phyloP scores from a whole-genome alignment of 2,113 vertebrate genomes.

The Meleagris gallopavo region DNA sequence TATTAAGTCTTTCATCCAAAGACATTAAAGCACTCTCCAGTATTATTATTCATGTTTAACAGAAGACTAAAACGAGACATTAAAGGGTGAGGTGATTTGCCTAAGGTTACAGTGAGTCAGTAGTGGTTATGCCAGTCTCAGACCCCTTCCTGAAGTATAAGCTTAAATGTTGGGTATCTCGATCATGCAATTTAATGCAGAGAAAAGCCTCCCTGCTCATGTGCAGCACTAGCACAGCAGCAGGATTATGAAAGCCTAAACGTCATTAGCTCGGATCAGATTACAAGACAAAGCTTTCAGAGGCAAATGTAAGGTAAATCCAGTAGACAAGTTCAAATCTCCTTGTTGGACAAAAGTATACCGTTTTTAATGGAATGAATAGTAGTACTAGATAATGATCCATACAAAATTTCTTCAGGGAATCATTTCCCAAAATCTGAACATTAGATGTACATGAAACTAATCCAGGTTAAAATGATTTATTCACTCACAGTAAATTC shows the following conservation, averaged over 20 bases:
- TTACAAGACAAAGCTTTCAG: background rate
- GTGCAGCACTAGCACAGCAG: background rate
- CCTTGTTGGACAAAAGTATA: background rate
- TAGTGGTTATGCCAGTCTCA: background rate
- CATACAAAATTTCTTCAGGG: background rate
- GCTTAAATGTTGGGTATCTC: background rate
- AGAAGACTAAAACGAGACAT: slow-evolving; percentile 27
- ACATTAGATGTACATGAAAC: background rate
- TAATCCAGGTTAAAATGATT: background rate
- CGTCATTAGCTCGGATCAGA: background rate
- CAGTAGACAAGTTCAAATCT: background rate
- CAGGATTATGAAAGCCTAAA: background rate
- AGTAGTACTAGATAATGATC: background rate
- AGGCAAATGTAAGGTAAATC: background rate
- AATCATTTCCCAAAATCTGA: background rate
- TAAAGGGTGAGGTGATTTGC: background rate
- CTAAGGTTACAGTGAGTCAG: slow-evolving; percentile 35
- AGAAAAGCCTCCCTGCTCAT: background rate
- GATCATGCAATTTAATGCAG: background rate
- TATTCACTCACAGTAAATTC: background rate
- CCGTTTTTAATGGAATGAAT: background rate
- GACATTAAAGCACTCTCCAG: slow-evolving; percentile 18
- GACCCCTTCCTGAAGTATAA: background rate
- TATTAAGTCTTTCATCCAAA: slow-evolving; percentile 52
- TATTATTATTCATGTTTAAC: slow-evolving; percentile 32